Base-by-base conservation (phyloP, 2,797 vertebrate species). In the Chanos chanos region DNA sequence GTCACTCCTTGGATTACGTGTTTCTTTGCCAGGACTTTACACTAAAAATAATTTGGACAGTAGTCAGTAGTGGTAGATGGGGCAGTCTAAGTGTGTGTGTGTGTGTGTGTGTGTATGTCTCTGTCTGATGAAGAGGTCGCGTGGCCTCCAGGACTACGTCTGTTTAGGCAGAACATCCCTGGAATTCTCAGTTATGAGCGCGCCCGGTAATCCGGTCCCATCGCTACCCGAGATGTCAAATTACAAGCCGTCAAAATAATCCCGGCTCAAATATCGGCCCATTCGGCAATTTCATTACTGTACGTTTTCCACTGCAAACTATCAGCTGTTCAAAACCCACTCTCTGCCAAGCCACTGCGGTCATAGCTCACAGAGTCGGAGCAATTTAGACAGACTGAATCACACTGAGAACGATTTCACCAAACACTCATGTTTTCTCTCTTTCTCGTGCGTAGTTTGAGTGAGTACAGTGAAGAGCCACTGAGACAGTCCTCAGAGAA, bases 1-100 rank as follows among this genome's bases (percentile, higher is more conserved):
- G 88, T 87, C 87, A 84, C 80, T 86, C 80, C 81, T 84, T 87
- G 87, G 89, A 90, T 91, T 89, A 90, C 71, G 75, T 68, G 82
- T 82, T 85, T 80, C 83, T 87, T 82, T 70, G 82, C 74, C 75
- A 82, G 75, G 81, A 84, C 83, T 83, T 86, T 78, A 49, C 39
- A 61, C 86, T 90, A 89, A 89, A 90, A 89, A 90, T 90, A 88
- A 87, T 86, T 85, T 83, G 81, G 52, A 59, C 13, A n/a, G 31
- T 44, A 47, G 47, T 56, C 19, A 55, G 43, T 55, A 19, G 33
- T 28, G 41, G 16, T 54, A 28, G 22, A 36, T 13, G 39, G 40
- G 39, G 40, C 7, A 40, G 39, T 40, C 39, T 40, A 39, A 40
- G 39, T 40, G n/a, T 39, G 45, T 51, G 7, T 48, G n/a, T 33